Evolutionary conservation across 2,888 invertebrate genomes (phyloP).

Genomic region (Seira musarum): DNA sequence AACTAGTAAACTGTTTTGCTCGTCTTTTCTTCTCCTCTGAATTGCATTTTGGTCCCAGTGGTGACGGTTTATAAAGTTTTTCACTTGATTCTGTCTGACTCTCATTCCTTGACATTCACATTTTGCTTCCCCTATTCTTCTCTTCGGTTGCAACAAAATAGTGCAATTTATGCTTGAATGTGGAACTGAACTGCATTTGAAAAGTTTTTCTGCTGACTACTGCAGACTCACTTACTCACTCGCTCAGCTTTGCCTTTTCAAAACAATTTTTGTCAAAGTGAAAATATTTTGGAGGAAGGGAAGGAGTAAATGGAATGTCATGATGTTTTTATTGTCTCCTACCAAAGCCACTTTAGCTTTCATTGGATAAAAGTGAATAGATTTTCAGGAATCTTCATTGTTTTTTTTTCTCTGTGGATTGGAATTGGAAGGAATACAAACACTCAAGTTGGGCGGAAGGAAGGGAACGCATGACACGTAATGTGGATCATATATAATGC

Average conservation of each 20-base stretch:
- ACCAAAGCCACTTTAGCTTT: not conserved
- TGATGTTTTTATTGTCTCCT: not conserved
- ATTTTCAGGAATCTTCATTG: slow-evolving; percentile 52
- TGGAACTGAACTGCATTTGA: not conserved
- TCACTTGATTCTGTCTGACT: no score
- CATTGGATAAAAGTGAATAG: not conserved
- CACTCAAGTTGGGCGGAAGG: not conserved
- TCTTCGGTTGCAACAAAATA: not conserved
- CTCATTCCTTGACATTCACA: no score
- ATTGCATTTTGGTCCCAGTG: no score
- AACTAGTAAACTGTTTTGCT: no score
- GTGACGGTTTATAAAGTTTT: no score
- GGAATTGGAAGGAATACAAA: no score
- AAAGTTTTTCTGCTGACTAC: not conserved
- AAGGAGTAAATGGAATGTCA: slow-evolving; percentile 43
- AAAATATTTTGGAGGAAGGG: not conserved
- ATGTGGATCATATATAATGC: not conserved
- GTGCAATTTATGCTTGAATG: not conserved
- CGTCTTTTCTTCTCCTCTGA: no score
- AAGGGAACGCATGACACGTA: not conserved
- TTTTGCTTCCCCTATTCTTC: no score
- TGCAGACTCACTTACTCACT: not conserved
- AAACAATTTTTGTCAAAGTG: slow-evolving; percentile 21
- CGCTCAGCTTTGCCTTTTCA: no score
- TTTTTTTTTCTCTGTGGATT: no score